Percentiles rank a stretch among this genome's conserved stretches.
phyloP scores from a whole-genome alignment of 1,140 invertebrate species.

The Drosophila pachea region DNA sequence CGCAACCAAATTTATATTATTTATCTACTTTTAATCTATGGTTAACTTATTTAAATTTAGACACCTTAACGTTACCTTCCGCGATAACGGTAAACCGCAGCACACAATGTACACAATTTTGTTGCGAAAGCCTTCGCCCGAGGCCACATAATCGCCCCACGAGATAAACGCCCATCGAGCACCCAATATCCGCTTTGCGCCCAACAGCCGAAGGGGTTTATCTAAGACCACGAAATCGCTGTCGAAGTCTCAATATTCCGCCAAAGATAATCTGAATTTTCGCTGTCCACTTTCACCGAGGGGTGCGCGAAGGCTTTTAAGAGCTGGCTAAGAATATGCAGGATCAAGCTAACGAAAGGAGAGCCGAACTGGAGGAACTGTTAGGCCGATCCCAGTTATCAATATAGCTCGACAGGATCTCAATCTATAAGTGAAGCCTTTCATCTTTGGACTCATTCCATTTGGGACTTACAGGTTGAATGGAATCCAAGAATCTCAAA shows the following conservation, averaged over 20 bases:
- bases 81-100: background rate
- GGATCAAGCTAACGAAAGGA: too few relatives aligned
- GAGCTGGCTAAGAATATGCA: too few relatives aligned
- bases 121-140: background rate
- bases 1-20: constrained; percentile 45
- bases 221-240: background rate
- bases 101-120: background rate
- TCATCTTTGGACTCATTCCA: too few relatives aligned
- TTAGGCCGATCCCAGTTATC: too few relatives aligned
- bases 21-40: constrained; percentile 60
- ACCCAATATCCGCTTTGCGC: constrained; percentile 1
- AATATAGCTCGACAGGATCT: too few relatives aligned
- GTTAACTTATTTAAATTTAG: constrained; percentile 42
- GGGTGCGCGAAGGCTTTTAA: too few relatives aligned
- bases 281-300: too few relatives aligned
- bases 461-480: too few relatives aligned
- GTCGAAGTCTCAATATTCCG: background rate
- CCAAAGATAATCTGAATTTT: background rate
- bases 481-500: too few relatives aligned
- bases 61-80: constrained; percentile 1
- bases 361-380: too few relatives aligned
- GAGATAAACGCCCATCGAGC: background rate
- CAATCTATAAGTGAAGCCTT: too few relatives aligned
- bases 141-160: background rate
- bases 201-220: background rate